Base-by-base conservation (phyloP, 2,888 invertebrate genomes). In the Calliphora vomitoria region DNA sequence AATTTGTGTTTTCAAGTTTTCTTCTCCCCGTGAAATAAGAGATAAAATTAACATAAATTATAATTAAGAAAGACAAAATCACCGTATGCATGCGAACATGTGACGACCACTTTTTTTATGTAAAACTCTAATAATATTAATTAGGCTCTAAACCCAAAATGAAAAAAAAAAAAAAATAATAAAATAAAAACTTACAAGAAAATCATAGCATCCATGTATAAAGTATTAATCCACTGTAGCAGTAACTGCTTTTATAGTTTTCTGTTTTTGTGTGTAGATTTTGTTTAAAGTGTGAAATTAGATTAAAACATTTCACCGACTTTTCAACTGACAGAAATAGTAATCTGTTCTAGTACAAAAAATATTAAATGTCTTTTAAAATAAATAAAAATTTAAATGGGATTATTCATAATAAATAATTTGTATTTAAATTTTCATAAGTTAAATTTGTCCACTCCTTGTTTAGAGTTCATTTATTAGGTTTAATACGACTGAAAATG, bases 21-120 rank as follows among this genome's bases (percentile, higher is more conserved):
- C 47, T 68, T 72, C 78, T 78, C 55, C 18, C 50, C 78, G 60
- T 62, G 79, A 53, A 79, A 79, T 64, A 10, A 44, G 13, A 66
- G 60, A 79, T 64, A 80, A 79, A 86, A 83, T 80, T 86, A 80
- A 25, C 86, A 83, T 87, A 87, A 83, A 83, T 83, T 83, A 81
- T 87, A 83, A 87, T 87, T 87, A 87, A 80, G 71, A 75, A 76
- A 80, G 44, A 38, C 64, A 55, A 41, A 71, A 35, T 25, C 74
- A 31, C 18, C 41, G 38, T 20, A 31, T 68, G 60, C 62, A 1
- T 62, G 11, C n/a, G 11, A 10, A 15, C 47, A 64, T 31, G 10
- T 25, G 58, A 44, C 47, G 13, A 50, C 8, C 44, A 31, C 13
- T 41, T 25, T 25, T 60, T 60, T 35, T 20, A 74, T 41, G 15